phyloP scores from a whole-genome alignment of 2,888 invertebrate genomes.

The Odontocolon sp. region DNA sequence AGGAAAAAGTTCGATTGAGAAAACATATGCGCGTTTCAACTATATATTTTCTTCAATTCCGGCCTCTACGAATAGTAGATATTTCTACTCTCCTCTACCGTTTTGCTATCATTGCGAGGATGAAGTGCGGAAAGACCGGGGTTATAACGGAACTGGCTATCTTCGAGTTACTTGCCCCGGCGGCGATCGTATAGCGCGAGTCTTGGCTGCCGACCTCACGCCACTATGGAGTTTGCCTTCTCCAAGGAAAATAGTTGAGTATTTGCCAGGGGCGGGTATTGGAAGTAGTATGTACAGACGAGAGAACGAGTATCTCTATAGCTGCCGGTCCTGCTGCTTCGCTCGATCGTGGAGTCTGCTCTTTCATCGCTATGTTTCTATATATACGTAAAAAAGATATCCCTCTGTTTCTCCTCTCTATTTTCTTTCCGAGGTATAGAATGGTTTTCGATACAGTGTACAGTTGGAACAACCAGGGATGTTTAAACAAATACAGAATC shows the following conservation, averaged over 20 bases:
- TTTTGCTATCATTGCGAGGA: conserved; percentile 61
- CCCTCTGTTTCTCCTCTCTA: conserved; percentile 30
- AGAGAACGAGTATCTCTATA: conserved; percentile 48
- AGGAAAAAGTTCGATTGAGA: conserved; percentile 46
- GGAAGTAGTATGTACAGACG: conserved; percentile 53
- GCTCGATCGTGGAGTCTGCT: conserved; percentile 57
- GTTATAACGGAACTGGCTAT: conserved; percentile 62
- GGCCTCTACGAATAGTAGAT: conserved; percentile 35
- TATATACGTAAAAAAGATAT: conserved; percentile 25
- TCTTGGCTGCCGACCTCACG: conserved; percentile 53
- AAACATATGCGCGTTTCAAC: conserved; percentile 46
- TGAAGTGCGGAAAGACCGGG: conserved; percentile 61
- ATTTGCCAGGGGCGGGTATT: conserved; percentile 63
- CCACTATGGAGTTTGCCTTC: conserved; percentile 56
- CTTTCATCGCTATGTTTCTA: conserved; percentile 49
- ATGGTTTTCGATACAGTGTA: not conserved
- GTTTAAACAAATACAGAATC: conserved; percentile 2
- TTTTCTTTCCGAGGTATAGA: conserved; percentile 16
- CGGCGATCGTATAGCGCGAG: conserved; percentile 40
- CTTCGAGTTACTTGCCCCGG: conserved; percentile 61
- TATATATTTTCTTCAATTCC: conserved; percentile 43
- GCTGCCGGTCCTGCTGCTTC: conserved; percentile 40
- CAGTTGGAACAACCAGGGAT: not conserved
- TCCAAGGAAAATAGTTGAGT: conserved; percentile 64
- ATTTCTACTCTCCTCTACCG: conserved; percentile 32